Percentiles rank a stretch among this genome's conserved stretches.
Conservation (phyloP, 1,140 invertebrate genomes). For the Diploscapter pachys region DNA sequence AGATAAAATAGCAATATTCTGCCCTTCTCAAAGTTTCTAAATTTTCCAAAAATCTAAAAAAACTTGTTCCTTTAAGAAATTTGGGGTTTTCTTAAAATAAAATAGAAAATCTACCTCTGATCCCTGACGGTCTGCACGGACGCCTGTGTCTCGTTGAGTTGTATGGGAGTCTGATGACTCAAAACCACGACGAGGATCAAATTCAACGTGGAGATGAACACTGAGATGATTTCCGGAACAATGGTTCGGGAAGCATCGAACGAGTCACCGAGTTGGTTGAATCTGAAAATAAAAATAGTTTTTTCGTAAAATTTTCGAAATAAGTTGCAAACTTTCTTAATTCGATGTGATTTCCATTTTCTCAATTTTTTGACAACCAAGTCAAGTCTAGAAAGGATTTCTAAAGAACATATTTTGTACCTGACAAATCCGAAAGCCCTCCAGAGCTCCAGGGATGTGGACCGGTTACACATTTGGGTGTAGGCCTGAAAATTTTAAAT, state of each 20-base stretch:
- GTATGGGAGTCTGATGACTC: background rate
- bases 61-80: too few relatives aligned
- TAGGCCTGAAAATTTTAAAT: background rate
- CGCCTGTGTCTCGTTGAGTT: too few relatives aligned
- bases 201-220: slow-evolving; percentile 44
- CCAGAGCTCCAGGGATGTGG: slow-evolving; percentile 16
- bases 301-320: slow-evolving; percentile 13
- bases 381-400: slow-evolving; percentile 9
- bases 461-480: slow-evolving; percentile 16
- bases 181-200: slow-evolving; percentile 36
- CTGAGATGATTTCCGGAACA: slow-evolving; percentile 46
- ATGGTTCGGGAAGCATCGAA: slow-evolving; percentile 32
- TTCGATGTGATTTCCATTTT: background rate
- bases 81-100: too few relatives aligned
- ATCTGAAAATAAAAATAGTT: slow-evolving; percentile 13
- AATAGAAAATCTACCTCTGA: too few relatives aligned
- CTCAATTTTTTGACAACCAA: background rate
- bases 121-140: too few relatives aligned
- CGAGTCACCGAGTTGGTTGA: slow-evolving; percentile 13
- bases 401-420: slow-evolving; percentile 18
- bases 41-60: too few relatives aligned
- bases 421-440: background rate
- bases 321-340: slow-evolving; percentile 12
- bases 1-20: too few relatives aligned
- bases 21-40: too few relatives aligned